phyloP scores from a whole-genome alignment of 1,140 invertebrate species.

The Vanessa tameamea region DNA sequence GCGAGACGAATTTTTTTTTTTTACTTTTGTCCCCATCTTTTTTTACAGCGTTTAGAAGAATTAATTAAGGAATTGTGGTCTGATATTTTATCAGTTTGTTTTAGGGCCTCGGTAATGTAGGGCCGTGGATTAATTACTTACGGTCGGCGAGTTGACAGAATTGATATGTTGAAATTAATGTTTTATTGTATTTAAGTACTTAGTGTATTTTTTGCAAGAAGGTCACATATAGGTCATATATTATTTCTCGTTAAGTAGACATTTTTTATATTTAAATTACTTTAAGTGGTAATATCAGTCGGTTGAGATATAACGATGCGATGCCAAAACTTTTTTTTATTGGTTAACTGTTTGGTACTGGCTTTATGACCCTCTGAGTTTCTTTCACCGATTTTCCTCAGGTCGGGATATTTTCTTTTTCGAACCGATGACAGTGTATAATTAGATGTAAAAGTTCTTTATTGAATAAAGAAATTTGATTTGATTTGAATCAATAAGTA shows the following conservation, averaged over 20 bases:
- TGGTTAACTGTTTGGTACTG: too few relatives aligned
- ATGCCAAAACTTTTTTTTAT: too few relatives aligned
- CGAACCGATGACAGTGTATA: too few relatives aligned
- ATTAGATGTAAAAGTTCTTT: too few relatives aligned
- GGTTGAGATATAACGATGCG: too few relatives aligned
- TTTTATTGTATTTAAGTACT: background rate
- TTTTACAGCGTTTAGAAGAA: constrained; percentile 47
- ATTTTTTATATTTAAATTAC: background rate
- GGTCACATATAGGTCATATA: too few relatives aligned
- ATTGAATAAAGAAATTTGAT: too few relatives aligned
- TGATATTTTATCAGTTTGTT: constrained; percentile 36
- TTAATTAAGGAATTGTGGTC: constrained; percentile 49
- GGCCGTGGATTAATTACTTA: constrained; percentile 22
- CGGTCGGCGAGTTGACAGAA: constrained; percentile 2
- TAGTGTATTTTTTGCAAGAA: background rate
- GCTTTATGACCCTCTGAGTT: too few relatives aligned
- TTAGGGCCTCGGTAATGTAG: constrained; percentile 21
- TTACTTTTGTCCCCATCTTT: constrained; percentile 46
- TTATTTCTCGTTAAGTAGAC: background rate
- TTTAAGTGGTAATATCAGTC: background rate
- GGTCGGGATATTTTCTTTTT: too few relatives aligned
- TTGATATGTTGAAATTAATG: constrained; percentile 2
- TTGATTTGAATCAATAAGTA: too few relatives aligned
- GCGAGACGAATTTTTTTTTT: constrained; percentile 47
- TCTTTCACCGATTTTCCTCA: too few relatives aligned